phyloP scores from a whole-genome alignment of 1,140 invertebrate species.

The Diabrotica virgifera region DNA sequence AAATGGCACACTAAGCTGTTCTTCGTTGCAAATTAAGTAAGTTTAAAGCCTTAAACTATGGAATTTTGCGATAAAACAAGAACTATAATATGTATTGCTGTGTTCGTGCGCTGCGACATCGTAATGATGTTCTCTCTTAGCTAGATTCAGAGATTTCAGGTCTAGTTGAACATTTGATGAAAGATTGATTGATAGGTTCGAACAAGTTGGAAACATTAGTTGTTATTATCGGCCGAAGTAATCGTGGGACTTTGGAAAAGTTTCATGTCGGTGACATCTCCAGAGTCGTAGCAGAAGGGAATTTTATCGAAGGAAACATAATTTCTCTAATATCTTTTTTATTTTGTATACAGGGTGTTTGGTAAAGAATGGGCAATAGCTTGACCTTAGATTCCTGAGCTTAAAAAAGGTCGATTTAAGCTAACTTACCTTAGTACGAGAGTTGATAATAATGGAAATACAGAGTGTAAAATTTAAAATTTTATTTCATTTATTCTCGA shows the following conservation, averaged over 20 bases:
- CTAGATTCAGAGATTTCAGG: slow-evolving; percentile 5
- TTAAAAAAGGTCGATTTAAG: too few species aligned
- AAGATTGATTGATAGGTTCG: slow-evolving; percentile 25
- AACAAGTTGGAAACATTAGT: slow-evolving; percentile 27
- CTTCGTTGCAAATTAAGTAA: not conserved
- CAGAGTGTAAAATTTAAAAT: too few species aligned
- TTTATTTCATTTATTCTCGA: too few species aligned
- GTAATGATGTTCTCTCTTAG: slow-evolving; percentile 6
- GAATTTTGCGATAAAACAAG: not conserved
- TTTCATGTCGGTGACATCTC: slow-evolving; percentile 13
- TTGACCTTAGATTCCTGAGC: too few species aligned
- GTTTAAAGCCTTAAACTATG: not conserved
- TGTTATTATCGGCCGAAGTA: slow-evolving; percentile 20
- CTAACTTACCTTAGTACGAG: too few species aligned
- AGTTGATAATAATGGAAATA: too few species aligned
- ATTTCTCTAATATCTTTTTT: too few species aligned
- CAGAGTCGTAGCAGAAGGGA: not conserved
- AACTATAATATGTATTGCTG: not conserved
- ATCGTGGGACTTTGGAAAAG: slow-evolving; percentile 21
- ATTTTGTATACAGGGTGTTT: too few species aligned
- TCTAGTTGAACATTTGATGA: slow-evolving; percentile 18
- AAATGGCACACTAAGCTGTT: not conserved
- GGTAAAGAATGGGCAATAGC: too few species aligned
- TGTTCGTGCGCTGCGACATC: slow-evolving; percentile 1
- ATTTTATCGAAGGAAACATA: too few species aligned